Evolutionary conservation across 2,113 vertebrate genomes (phyloP).

Genomic region (Oryzias celebensis): DNA sequence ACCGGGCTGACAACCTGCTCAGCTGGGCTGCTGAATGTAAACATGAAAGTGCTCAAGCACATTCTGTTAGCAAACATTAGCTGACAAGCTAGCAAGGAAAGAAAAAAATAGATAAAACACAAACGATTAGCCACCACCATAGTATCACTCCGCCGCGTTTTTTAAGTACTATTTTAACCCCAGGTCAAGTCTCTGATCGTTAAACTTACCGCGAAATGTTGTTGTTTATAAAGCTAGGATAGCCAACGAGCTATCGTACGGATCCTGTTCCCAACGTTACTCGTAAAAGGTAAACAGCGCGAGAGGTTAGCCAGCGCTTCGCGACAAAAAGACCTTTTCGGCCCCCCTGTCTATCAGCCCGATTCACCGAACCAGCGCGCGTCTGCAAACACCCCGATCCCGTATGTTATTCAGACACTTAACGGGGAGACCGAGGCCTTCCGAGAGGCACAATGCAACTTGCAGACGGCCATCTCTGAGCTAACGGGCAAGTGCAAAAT

Average conservation of each 20-base stretch:
- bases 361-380: slow-evolving; percentile 23
- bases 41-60: slow-evolving; percentile 67
- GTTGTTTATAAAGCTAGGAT: slow-evolving; percentile 66
- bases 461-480: slow-evolving; percentile 67
- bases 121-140: not conserved
- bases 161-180: too few species aligned
- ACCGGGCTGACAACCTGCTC: slow-evolving; percentile 22
- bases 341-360: slow-evolving; percentile 12
- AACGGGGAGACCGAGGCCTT: slow-evolving; percentile 68
- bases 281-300: slow-evolving; percentile 69
- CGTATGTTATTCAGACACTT: slow-evolving; percentile 58
- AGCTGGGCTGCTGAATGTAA: slow-evolving; percentile 61
- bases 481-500: slow-evolving; percentile 64
- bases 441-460: slow-evolving; percentile 73
- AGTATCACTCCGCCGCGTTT: too few species aligned
- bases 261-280: slow-evolving; percentile 47
- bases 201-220: slow-evolving; percentile 66
- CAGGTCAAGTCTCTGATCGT: slow-evolving; percentile 38
- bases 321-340: slow-evolving; percentile 7
- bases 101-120: slow-evolving; percentile 13
- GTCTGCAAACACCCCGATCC: slow-evolving; percentile 25
- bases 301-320: slow-evolving; percentile 19
- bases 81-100: slow-evolving; percentile 38
- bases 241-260: slow-evolving; percentile 57
- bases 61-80: slow-evolving; percentile 73